A percentile compares a stretch with the other conserved stretches of the same genome.
Conservation (phyloP, 2,113 vertebrate genomes). For the Neogale vison region DNA sequence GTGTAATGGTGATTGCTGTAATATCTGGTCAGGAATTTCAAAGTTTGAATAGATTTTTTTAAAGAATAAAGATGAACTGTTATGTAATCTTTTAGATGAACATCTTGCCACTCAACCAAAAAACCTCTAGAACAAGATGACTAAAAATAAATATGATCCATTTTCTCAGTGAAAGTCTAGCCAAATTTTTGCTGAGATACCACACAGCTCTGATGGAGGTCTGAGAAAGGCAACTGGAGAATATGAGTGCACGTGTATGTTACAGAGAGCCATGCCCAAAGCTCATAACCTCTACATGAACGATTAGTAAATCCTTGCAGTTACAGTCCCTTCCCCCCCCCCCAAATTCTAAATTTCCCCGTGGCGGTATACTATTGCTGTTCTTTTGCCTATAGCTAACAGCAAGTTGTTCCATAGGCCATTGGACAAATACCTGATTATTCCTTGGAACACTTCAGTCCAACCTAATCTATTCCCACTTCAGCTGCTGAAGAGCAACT, state of each 20-base stretch:
- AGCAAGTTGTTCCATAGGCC: not conserved
- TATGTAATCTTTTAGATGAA: not conserved
- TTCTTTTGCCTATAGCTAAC: not conserved
- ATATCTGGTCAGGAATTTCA: not conserved
- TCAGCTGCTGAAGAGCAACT: conserved; percentile 28
- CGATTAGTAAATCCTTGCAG: not conserved
- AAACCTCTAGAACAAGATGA: not conserved
- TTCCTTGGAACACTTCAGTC: not conserved
- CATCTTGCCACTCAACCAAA: not conserved
- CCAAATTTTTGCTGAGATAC: not conserved
- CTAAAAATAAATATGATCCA: not conserved
- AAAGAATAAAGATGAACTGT: not conserved
- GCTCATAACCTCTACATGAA: not conserved
- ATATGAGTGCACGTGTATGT: rapidly evolving
- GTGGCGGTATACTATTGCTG: not conserved
- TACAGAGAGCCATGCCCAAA: not conserved
- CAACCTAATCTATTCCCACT: not conserved
- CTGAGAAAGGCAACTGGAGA: not conserved
- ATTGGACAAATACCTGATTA: not conserved
- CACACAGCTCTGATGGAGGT: too few species aligned
- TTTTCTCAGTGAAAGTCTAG: not conserved
- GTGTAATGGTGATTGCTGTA: not conserved
- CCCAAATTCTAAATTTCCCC: not conserved
- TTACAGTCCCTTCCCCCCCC: not conserved
- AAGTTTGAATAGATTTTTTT: not conserved